These are phyloP conservation scores for Pentamera pediparva DNA, from an alignment of 53 echinoderm and acorn worm genomes.

Conservation along the genomic window DNA sequence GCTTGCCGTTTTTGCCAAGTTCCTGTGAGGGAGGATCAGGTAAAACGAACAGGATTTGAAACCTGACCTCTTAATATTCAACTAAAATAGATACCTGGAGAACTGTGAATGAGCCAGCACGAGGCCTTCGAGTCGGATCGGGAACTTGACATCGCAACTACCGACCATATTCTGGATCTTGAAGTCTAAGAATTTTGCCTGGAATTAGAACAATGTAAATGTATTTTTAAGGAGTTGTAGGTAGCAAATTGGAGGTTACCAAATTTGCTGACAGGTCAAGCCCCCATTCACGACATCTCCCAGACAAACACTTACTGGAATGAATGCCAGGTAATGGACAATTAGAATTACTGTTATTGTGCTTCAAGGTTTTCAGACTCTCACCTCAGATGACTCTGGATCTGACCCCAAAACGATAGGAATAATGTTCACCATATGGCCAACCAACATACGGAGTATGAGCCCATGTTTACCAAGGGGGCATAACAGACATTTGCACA, in stretches of 20 bases:
- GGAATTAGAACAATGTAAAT: not conserved
- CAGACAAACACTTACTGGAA: not conserved
- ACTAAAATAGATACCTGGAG: too few relatives aligned
- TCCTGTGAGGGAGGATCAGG: too few relatives aligned
- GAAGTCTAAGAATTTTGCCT: conserved; percentile 99
- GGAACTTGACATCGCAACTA: conserved; percentile 98
- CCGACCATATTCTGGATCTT: conserved; percentile 99
- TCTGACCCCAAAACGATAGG: too few relatives aligned
- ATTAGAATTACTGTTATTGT: too few relatives aligned
- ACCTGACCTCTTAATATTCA: too few relatives aligned
- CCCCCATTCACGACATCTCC: not conserved
- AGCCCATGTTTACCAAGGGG: too few relatives aligned
- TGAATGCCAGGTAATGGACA: not conserved
- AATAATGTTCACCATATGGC: too few relatives aligned
- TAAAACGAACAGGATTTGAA: too few relatives aligned
- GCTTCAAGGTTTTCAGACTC: too few relatives aligned
- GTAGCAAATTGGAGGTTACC: not conserved
- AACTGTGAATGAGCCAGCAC: conserved; percentile 98
- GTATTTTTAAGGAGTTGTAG: not conserved
- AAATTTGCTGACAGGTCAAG: not conserved
- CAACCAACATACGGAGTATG: not conserved
- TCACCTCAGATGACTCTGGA: too few relatives aligned
- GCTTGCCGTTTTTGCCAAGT: too few relatives aligned
- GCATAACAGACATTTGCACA: too few relatives aligned
- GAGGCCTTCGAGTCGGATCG: conserved; percentile 91